Evolutionary conservation across 1,140 invertebrate genomes (phyloP).

Genomic region (Calephelis virginiensis): DNA sequence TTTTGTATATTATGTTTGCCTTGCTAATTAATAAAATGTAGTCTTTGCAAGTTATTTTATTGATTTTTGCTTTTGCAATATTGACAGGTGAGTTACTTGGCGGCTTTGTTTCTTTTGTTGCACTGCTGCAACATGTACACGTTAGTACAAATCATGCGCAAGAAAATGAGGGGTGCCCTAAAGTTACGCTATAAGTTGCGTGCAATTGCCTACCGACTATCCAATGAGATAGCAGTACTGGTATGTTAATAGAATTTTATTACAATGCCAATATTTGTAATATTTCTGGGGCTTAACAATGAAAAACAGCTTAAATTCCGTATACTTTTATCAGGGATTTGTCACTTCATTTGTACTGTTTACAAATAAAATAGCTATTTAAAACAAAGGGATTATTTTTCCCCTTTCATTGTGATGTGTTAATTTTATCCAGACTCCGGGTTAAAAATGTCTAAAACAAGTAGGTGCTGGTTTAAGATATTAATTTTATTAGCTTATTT

Average conservation of each 20-base stretch:
- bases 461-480: slow-evolving; percentile 7
- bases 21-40: slow-evolving; percentile 32
- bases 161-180: slow-evolving; percentile 88
- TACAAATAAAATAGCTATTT: background rate
- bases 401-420: background rate
- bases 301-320: background rate
- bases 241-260: slow-evolving; percentile 46
- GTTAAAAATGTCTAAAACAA: background rate
- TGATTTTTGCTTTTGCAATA: slow-evolving; percentile 54
- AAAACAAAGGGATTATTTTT: background rate
- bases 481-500: slow-evolving; percentile 14
- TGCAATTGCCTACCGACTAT: slow-evolving; percentile 71
- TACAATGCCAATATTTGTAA: slow-evolving; percentile 1
- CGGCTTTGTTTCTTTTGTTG: slow-evolving; percentile 90
- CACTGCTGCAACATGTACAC: slow-evolving; percentile 95
- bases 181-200: slow-evolving; percentile 73
- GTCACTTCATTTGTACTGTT: background rate
- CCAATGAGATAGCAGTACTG: slow-evolving; percentile 66
- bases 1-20: slow-evolving; percentile 29
- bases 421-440: background rate
- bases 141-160: slow-evolving; percentile 87
- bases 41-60: slow-evolving; percentile 38
- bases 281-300: background rate
- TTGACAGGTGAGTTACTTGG: slow-evolving; percentile 82
- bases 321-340: background rate